A percentile compares a stretch with the other conserved stretches of the same genome.
These are phyloP conservation scores for Alfaro cultratus DNA, from an alignment of 2,797 vertebrate genomes.

Conservation along the genomic window DNA sequence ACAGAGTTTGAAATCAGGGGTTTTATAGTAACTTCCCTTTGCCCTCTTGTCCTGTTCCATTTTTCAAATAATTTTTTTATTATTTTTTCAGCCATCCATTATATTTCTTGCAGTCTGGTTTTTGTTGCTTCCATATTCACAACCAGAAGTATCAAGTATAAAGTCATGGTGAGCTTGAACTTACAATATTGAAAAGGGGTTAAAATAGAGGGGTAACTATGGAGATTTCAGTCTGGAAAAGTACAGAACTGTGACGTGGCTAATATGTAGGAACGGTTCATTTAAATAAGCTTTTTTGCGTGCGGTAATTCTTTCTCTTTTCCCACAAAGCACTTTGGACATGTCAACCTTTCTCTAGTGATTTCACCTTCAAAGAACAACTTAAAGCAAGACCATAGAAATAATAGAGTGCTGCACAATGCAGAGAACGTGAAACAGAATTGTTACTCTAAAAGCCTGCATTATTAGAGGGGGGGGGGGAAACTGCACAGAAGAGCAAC, in stretches of 20 bases:
- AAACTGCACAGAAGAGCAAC: not conserved
- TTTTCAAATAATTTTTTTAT: not conserved
- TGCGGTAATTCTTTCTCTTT: not conserved
- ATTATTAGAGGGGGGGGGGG: not conserved
- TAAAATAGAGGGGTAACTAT: not conserved
- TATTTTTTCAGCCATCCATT: not conserved
- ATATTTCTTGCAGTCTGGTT: not conserved
- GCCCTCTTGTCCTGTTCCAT: not conserved
- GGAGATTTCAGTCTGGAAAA: not conserved
- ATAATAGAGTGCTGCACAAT: not conserved
- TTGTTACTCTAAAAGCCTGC: not conserved
- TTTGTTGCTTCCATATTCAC: not conserved
- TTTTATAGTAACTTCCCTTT: too few relatives aligned
- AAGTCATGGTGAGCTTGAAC: not conserved
- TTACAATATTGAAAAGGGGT: not conserved
- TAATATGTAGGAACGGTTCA: not conserved
- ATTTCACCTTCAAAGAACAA: not conserved
- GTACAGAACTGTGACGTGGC: not conserved
- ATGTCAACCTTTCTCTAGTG: not conserved
- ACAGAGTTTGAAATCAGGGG: too few relatives aligned
- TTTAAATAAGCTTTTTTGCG: not conserved
- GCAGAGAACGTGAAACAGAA: not conserved
- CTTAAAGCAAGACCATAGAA: not conserved
- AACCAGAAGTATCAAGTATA: not conserved
- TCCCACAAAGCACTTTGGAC: not conserved